Conservation (phyloP, 64 coral and sea anemone species). For the Montipora sp. region DNA sequence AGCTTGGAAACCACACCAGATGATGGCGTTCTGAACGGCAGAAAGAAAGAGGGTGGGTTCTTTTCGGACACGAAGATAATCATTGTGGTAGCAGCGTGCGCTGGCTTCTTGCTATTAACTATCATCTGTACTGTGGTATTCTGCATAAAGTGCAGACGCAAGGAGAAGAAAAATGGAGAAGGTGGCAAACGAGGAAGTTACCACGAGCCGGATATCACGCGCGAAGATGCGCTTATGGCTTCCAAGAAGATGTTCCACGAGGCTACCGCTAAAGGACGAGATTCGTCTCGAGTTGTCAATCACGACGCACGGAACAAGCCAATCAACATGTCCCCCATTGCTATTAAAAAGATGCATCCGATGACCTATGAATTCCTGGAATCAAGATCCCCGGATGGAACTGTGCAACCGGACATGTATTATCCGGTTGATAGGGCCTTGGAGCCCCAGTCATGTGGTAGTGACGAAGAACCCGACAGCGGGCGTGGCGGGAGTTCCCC, state of each 20-base stretch:
- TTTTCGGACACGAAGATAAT: constrained; percentile 69
- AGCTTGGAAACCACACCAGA: not conserved
- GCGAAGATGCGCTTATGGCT: constrained; percentile 82
- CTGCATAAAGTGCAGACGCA: constrained; percentile 63
- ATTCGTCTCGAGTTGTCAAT: constrained; percentile 37
- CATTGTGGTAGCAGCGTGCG: constrained; percentile 70
- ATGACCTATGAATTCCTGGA: constrained; percentile 29
- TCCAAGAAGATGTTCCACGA: constrained; percentile 95
- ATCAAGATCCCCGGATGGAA: constrained; percentile 2
- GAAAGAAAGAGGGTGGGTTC: constrained; percentile 5
- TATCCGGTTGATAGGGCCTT: constrained; percentile 22
- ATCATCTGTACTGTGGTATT: constrained; percentile 58
- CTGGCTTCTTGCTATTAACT: constrained; percentile 59
- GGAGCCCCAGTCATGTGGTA: constrained; percentile 58
- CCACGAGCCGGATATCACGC: constrained; percentile 84
- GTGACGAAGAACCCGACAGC: constrained; percentile 78
- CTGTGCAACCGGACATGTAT: constrained; percentile 55
- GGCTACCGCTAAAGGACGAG: constrained; percentile 63
- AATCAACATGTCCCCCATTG: constrained; percentile 45
- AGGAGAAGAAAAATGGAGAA: not conserved
- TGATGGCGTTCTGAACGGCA: constrained; percentile 14
- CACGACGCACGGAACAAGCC: constrained; percentile 7
- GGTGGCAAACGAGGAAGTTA: constrained; percentile 47
- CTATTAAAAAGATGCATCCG: constrained; percentile 60
- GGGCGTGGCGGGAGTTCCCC: constrained; percentile 72